These are phyloP conservation scores for Coluber constrictor DNA, from an alignment of 2,797 vertebrate genomes.

Conservation along the genomic window DNA sequence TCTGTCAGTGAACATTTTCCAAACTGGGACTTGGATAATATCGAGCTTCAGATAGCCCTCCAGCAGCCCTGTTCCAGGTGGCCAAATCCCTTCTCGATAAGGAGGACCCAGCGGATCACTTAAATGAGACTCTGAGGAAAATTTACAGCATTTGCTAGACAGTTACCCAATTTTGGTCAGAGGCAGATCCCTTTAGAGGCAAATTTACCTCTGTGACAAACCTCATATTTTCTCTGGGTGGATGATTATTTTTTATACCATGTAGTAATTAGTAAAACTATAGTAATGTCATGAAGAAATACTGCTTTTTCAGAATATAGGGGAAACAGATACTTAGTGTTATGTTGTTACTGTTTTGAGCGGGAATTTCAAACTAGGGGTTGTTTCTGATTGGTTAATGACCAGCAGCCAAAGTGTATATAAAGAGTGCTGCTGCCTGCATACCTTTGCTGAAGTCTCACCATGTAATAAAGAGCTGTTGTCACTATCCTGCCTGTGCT, in stretches of 20 bases:
- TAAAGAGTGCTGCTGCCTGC: no score
- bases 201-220: background rate
- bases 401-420: no score
- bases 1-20: background rate
- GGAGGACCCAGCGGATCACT: background rate
- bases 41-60: background rate
- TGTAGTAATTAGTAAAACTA: background rate
- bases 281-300: background rate
- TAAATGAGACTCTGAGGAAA: background rate
- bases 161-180: background rate
- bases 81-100: background rate
- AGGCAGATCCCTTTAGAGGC: background rate
- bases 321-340: no score
- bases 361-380: no score
- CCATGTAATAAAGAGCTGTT: no score
- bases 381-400: no score
- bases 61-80: background rate
- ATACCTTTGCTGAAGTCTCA: no score
- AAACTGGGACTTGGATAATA: background rate
- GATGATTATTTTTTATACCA: background rate
- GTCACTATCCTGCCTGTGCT: no score
- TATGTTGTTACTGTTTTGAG: no score
- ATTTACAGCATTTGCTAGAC: background rate
- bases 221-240: background rate
- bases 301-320: background rate